Evolutionary conservation across 2,113 vertebrate species (phyloP).

Genomic region (Aphyosemion australe): DNA sequence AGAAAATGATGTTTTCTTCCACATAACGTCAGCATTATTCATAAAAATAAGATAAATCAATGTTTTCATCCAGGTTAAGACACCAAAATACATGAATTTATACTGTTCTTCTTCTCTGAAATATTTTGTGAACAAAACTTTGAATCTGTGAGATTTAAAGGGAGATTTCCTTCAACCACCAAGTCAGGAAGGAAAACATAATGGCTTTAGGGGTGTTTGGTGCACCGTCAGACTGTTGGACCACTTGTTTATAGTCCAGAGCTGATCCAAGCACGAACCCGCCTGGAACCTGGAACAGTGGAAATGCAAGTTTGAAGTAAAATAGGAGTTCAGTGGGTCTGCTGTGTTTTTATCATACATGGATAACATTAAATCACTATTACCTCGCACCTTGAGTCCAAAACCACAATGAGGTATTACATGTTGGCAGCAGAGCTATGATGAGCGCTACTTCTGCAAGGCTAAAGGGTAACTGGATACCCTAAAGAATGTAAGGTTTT

Average conservation of each 20-base stretch:
- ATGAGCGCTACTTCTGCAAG: constrained; percentile 72
- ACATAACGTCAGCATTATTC: constrained; percentile 9
- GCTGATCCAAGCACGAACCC: constrained; percentile 52
- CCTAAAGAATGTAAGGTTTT: constrained; percentile 74
- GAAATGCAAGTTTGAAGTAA: constrained; percentile 49
- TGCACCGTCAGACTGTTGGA: constrained; percentile 56
- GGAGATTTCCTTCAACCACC: constrained; percentile 32
- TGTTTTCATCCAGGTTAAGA: constrained; percentile 25
- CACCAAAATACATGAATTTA: constrained; percentile 8
- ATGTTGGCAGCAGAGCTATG: constrained; percentile 68
- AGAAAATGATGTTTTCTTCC: constrained; percentile 23
- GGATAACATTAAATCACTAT: constrained; percentile 19
- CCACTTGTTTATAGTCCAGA: constrained; percentile 42
- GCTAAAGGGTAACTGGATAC: constrained; percentile 72
- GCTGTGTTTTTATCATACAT: constrained; percentile 46
- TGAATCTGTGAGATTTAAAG: constrained; percentile 10
- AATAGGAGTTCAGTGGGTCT: constrained; percentile 31
- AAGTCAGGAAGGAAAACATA: constrained; percentile 24
- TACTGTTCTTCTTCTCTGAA: constrained; percentile 10
- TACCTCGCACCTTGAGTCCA: constrained; percentile 44
- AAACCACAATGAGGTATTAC: constrained; percentile 49
- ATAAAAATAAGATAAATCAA: constrained; percentile 3
- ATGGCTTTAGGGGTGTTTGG: constrained; percentile 28
- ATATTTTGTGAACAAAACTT: neutral
- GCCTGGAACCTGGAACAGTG: too few species aligned